Conservation (phyloP, 2,113 vertebrate species). For the Chloropsis cyanopogon region DNA sequence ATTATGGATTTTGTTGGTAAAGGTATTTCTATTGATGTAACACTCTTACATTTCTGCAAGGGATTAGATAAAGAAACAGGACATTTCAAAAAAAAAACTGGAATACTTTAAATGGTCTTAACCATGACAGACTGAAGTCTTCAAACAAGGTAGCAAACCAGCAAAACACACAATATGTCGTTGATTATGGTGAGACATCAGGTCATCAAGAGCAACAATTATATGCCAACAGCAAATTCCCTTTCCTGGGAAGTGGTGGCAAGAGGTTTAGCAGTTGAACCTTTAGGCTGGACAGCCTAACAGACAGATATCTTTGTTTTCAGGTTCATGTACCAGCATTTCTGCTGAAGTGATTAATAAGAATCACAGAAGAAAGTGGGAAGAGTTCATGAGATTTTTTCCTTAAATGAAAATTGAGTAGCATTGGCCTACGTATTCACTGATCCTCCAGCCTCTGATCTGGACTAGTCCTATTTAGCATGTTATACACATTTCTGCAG, state of each 20-base stretch:
- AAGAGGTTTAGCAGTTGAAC: background rate
- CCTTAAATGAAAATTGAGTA: background rate
- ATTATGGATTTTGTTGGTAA: constrained; percentile 48
- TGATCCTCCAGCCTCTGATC: background rate
- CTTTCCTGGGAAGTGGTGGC: background rate
- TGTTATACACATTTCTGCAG: background rate
- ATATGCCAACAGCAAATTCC: background rate
- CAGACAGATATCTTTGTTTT: background rate
- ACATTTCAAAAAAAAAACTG: background rate
- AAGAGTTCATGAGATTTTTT: background rate
- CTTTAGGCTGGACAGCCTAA: background rate
- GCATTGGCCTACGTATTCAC: background rate
- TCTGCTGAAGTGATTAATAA: background rate
- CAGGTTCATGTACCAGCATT: background rate
- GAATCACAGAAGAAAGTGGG: background rate
- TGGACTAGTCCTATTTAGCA: background rate
- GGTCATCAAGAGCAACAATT: background rate
- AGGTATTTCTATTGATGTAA: constrained; percentile 7
- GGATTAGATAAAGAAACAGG: background rate
- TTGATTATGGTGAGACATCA: background rate
- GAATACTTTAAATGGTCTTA: background rate
- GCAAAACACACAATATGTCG: background rate
- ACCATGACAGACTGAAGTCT: background rate
- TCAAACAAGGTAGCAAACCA: background rate
- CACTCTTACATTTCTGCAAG: background rate